Base-by-base conservation (phyloP, 2,113 vertebrate species). In the Odocoileus hemionus region DNA sequence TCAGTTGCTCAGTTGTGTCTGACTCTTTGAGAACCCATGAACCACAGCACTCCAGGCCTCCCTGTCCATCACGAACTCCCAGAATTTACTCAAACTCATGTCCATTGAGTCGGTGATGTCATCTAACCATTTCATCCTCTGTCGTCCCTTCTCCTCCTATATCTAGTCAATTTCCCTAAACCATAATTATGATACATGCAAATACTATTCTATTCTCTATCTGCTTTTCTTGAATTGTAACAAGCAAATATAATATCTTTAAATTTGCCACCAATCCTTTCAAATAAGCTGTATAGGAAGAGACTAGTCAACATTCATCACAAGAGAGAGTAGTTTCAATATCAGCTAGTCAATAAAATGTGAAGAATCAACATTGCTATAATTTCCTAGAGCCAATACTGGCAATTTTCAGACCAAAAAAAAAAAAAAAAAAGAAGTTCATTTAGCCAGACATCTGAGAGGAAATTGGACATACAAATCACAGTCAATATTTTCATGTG, bases 61-160 rank as follows among this genome's bases (percentile, higher is more conserved):
- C 67, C n/a, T 36, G 67, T 70, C 67, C n/a, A 23, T 36, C 9
- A 70, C 19, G n/a, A 36, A 23, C 19, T 70, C 67, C n/a, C 2
- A 0, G n/a, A 70, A n/a, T 11, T 1, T 36, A 70, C n/a, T 23
- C n/a, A 23, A 70, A 70, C 67, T 70, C 67, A 36, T 12, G 9
- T 6, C 67, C n/a, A 12, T 36, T 0, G 2, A n/a, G 36, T 21
- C 0, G 0, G 9, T 23, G 67, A 70, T 23, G 17, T 19, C 67
- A 21, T 36, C 67, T n/a, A 23, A 5, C 64, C 17, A 36, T 2
- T n/a, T 70, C n/a, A 23, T 36, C 9, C 67, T 36, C 67, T 70
- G n/a, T 10, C 19, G 0, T 70, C 67, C n/a, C 64, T 70, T 70
- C 64, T 70, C n/a, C n/a, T 6, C n/a, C n/a, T 28, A 19, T 36